Base-by-base conservation (phyloP, 2,797 vertebrate genomes). In the Sebastes hubbsi region DNA sequence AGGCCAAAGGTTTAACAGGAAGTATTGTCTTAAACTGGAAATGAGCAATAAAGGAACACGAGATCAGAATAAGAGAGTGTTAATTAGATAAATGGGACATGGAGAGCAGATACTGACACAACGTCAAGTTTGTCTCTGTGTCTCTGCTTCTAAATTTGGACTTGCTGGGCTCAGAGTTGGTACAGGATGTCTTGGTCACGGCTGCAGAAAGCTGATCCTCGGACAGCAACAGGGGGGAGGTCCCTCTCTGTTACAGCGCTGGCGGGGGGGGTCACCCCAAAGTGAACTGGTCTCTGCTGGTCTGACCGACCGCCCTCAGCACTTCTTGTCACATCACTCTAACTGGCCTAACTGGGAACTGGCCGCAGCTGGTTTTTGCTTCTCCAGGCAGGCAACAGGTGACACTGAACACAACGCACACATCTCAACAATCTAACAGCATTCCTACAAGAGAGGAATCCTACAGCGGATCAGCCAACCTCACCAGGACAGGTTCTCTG, bases 181-280 rank as follows among this genome's bases (percentile, higher is more conserved):
- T 72, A 83, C 82, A 75, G 49, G 34, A 59, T 82, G 78, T 91
- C 88, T 89, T 83, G 75, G 82, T 90, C 92, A 58, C 84, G 66
- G 81, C 60, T 84, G 73, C 86, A 91, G 92, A 93, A 94, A 95
- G 69, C 36, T 81, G 91, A 94, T 91, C 89, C 85, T 64, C 8
- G 1, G 55, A 72, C 67, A 79, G 85, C 71, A 83, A 88, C 85
- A 78, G 82, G 72, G 72, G 79, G 83, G 83, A 75, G 85, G 82
- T 83, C 69, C 49, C 72, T 78, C 65, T 67, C 74, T 77, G 30
- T 79, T 54, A 75, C 63, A 32, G 20, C 3, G 30, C 20, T n/a
- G 61, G 73, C 27, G 3, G 56, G 12, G 8, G 8, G 25, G 52
- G 34, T 69, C 27, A 78, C 42, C 69, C 52, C 29, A 72, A 60